Conservation (phyloP, 2,113 vertebrate genomes). For the Rissa tridactyla region DNA sequence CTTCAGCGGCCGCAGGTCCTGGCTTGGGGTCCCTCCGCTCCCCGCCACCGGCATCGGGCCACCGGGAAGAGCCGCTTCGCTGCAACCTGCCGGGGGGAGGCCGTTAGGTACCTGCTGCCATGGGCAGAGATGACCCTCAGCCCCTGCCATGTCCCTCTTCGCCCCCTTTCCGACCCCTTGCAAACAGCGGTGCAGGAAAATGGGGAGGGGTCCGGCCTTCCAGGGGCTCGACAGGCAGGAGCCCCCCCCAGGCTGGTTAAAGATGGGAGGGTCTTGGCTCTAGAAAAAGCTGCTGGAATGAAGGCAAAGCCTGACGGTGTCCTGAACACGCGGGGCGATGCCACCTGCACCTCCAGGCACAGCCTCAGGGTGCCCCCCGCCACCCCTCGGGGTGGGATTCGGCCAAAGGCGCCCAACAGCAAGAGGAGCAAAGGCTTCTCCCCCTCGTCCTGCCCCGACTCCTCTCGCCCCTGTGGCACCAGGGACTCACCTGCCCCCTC, state of each 20-base stretch:
- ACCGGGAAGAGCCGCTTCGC: neutral
- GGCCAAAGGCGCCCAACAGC: neutral
- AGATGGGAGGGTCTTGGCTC: neutral
- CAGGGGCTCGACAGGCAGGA: neutral
- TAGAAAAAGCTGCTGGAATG: neutral
- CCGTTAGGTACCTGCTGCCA: rapidly evolving
- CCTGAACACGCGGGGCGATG: neutral
- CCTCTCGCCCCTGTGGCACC: rapidly evolving
- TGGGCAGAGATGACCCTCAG: neutral
- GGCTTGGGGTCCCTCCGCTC: neutral
- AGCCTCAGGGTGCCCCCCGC: neutral
- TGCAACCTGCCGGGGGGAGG: neutral
- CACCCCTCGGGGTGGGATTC: neutral
- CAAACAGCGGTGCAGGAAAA: rapidly evolving
- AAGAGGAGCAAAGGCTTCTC: neutral
- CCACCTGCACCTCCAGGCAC: rapidly evolving
- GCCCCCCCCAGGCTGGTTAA: neutral
- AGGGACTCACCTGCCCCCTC: slow-evolving; percentile 37
- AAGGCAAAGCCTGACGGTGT: neutral
- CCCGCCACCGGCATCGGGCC: neutral
- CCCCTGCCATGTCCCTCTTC: neutral
- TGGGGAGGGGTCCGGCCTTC: neutral
- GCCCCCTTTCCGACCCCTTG: neutral
- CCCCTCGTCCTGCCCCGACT: rapidly evolving
- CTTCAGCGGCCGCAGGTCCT: slow-evolving; percentile 50